Percentiles rank a stretch among this genome's conserved stretches.
Conservation (phyloP, 1,140 invertebrate species). For the Uloborus diversus region DNA sequence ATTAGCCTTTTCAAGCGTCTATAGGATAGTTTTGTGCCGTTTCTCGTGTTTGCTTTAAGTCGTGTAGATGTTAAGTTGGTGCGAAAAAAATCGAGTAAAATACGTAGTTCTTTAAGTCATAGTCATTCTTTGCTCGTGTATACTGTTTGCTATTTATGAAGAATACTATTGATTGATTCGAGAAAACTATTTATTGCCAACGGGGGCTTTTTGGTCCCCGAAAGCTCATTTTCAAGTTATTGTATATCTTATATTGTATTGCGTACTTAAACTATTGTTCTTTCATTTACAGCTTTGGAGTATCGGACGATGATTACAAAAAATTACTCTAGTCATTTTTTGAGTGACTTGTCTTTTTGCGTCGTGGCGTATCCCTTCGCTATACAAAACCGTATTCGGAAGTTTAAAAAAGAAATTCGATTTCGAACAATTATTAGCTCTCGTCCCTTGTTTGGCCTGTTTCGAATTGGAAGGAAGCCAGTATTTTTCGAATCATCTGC, state of each 20-base stretch:
- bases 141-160: conserved; percentile 52
- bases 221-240: conserved; percentile 38
- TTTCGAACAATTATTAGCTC: not conserved
- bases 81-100: conserved; percentile 35
- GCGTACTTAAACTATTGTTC: conserved; percentile 50
- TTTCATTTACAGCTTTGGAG: conserved; percentile 41
- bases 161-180: conserved; percentile 28
- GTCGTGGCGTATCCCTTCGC: conserved; percentile 47
- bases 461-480: conserved; percentile 12
- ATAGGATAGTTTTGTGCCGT: conserved; percentile 52
- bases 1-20: conserved; percentile 48
- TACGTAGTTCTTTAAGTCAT: conserved; percentile 40
- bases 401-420: conserved; percentile 7
- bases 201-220: not conserved
- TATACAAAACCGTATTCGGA: not conserved
- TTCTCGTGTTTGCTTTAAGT: conserved; percentile 52
- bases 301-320: conserved; percentile 14
- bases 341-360: conserved; percentile 34
- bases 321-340: conserved; percentile 50
- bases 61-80: conserved; percentile 54
- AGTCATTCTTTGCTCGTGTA: conserved; percentile 45
- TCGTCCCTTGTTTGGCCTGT: conserved; percentile 13
- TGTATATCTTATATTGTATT: conserved; percentile 47
- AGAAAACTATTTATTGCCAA: conserved; percentile 32
- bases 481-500: conserved; percentile 24